Evolutionary conservation across 2,113 vertebrate genomes (phyloP), one percentile per base, ranked within the genome.

Genomic region (Malurus alboscapulatus): DNA sequence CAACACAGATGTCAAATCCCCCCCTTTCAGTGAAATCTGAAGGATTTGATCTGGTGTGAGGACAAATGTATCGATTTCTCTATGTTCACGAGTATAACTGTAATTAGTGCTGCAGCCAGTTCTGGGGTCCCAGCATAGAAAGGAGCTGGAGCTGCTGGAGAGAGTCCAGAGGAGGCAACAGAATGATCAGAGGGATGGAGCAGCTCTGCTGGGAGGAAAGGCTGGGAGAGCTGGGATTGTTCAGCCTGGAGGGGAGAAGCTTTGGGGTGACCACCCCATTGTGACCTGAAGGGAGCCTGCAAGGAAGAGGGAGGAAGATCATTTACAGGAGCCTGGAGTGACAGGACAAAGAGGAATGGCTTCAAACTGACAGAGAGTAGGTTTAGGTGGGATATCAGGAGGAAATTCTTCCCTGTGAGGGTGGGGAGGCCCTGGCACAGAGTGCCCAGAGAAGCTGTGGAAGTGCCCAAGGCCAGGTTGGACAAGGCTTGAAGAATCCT

Each of bases 401-500:
- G 38, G 3, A 29, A 73, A 51, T 2, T 27, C 3, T 36, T 19
- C 17, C 44, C 51, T 80, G 6, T 32, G 32, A 38, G 36, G 12
- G 6, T 50, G 36, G 4, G 0, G 0, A n/a, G 15, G 2, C 15
- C 14, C 58, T 72, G 42, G 14, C 21, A 72, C 44, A 57, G 29
- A 16, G 3, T 34, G 10, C 34, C 8, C 57, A 48, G 32, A 73
- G 50, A 4, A 73, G 44, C 67, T 73, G 57, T 21, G 75, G 36
- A 1, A 65, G 15, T 58, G 36, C 3, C 18, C 51, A 44, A 65
- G 67, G 17, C 17, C 58, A 50, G 50, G 14, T 0, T 87, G 84
- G 65, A 71, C 0, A 0, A 25, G 30, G 19, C 8, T 42, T 42
- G 57, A 66, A 65, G 3, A 30, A 34, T 0, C 9, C 40, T 72